Evolutionary conservation across 2,888 invertebrate genomes (phyloP).

Genomic region (Parnassius smintheus): DNA sequence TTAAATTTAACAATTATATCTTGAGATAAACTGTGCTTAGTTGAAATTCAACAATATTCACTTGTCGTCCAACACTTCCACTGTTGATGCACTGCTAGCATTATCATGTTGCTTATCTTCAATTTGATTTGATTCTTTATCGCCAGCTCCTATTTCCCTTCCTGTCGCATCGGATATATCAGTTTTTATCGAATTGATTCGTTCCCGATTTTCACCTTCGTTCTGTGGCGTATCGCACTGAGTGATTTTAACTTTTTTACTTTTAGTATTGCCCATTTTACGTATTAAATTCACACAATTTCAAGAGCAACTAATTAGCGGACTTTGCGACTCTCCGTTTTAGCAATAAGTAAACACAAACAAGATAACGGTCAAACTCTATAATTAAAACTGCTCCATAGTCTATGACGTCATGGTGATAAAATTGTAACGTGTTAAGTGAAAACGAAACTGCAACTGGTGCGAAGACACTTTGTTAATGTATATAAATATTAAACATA

Average conservation of each 20-base stretch:
- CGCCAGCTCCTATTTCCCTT: constrained; percentile 37
- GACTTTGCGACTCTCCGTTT: constrained; percentile 37
- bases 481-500: constrained; percentile 63
- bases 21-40: constrained; percentile 15
- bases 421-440: constrained; percentile 54
- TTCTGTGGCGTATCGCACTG: constrained; percentile 48
- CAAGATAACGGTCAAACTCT: constrained; percentile 45
- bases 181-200: constrained; percentile 60
- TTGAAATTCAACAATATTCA: constrained; percentile 37
- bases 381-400: constrained; percentile 47
- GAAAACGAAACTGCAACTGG: constrained; percentile 64
- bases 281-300: constrained; percentile 32
- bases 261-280: constrained; percentile 71
- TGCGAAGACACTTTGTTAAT: constrained; percentile 54
- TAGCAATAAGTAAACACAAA: constrained; percentile 40
- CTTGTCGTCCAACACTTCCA: constrained; percentile 73
- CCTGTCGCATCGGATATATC: constrained; percentile 47
- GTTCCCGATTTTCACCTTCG: constrained; percentile 47
- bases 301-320: constrained; percentile 35
- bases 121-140: constrained; percentile 36
- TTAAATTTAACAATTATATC: constrained; percentile 16
- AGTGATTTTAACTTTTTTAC: constrained; percentile 69
- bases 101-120: constrained; percentile 62
- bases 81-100: constrained; percentile 73
- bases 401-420: constrained; percentile 44